These are phyloP conservation scores for Sebastes schlegelii DNA, from an alignment of 2,113 vertebrate species.

Conservation along the genomic window DNA sequence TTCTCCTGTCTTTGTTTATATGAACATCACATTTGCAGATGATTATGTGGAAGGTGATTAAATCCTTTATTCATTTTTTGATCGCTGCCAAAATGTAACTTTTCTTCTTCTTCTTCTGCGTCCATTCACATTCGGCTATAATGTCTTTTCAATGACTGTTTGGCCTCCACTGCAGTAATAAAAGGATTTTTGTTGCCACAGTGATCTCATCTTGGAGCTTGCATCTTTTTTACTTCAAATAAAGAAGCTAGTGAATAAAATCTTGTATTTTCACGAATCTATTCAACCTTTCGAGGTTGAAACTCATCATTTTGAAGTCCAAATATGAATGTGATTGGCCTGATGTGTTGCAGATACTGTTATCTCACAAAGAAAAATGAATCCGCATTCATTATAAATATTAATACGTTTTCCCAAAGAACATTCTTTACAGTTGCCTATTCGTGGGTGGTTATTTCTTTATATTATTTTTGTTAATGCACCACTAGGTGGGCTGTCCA, in stretches of 20 bases:
- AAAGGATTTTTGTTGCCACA: not conserved
- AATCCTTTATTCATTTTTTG: not conserved
- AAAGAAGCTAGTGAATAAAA: slow-evolving; percentile 8
- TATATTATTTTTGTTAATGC: not conserved
- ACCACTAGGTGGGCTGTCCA: not conserved
- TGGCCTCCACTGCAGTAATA: not conserved
- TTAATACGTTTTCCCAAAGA: not conserved
- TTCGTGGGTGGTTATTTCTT: not conserved
- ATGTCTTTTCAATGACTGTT: slow-evolving; percentile 9
- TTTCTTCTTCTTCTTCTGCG: not conserved
- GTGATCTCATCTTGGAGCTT: not conserved
- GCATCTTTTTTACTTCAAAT: not conserved
- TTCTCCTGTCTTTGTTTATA: not conserved
- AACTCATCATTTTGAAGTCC: slow-evolving; percentile 3
- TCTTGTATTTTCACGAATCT: not conserved
- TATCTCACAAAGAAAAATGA: slow-evolving; percentile 21
- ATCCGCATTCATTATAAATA: not conserved
- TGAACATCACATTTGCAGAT: not conserved
- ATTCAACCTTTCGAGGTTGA: slow-evolving; percentile 11
- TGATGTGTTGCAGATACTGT: not conserved
- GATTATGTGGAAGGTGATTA: not conserved
- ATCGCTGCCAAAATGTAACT: not conserved
- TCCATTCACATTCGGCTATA: not conserved
- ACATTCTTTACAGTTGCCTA: not conserved
- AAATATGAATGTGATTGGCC: slow-evolving; percentile 1